Conservation (phyloP, 2,888 invertebrate species). For the Agrotis segetum region DNA sequence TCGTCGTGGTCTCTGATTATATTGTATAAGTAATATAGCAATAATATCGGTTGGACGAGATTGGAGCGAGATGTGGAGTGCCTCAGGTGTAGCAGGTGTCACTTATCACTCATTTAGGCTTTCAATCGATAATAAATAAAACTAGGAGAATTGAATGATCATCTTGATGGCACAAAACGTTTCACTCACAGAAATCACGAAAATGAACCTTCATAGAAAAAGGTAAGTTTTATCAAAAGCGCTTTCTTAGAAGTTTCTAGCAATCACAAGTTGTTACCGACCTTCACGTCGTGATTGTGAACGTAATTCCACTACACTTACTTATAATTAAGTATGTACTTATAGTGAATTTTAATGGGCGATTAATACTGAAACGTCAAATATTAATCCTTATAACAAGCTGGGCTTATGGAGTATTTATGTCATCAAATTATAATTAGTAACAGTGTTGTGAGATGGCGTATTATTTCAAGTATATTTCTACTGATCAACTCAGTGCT, state of each 20-base stretch:
- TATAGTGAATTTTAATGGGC: constrained; percentile 29
- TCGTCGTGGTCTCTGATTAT: constrained; percentile 33
- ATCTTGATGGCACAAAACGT: not conserved
- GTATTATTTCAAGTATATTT: not conserved
- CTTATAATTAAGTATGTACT: constrained; percentile 23
- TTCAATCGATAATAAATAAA: constrained; percentile 9
- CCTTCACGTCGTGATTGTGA: constrained; percentile 39
- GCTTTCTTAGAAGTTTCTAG: constrained; percentile 2
- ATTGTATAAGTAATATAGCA: constrained; percentile 32
- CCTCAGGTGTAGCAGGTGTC: constrained; percentile 29
- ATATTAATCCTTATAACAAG: constrained; percentile 31
- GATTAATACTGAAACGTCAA: constrained; percentile 44
- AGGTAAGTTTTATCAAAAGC: not conserved
- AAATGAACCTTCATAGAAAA: not conserved
- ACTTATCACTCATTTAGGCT: constrained; percentile 9
- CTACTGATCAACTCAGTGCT: not conserved
- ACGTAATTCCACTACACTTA: constrained; percentile 28
- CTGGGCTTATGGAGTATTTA: constrained; percentile 20
- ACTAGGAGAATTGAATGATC: constrained; percentile 7
- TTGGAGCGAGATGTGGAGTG: constrained; percentile 9
- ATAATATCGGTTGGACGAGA: not conserved
- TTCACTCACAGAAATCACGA: not conserved
- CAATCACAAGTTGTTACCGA: constrained; percentile 1
- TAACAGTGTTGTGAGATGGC: not conserved
- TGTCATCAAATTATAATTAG: constrained; percentile 25